Evolutionary conservation across 2,797 vertebrate genomes (phyloP).

Genomic region (Ctenosaura bakeri): DNA sequence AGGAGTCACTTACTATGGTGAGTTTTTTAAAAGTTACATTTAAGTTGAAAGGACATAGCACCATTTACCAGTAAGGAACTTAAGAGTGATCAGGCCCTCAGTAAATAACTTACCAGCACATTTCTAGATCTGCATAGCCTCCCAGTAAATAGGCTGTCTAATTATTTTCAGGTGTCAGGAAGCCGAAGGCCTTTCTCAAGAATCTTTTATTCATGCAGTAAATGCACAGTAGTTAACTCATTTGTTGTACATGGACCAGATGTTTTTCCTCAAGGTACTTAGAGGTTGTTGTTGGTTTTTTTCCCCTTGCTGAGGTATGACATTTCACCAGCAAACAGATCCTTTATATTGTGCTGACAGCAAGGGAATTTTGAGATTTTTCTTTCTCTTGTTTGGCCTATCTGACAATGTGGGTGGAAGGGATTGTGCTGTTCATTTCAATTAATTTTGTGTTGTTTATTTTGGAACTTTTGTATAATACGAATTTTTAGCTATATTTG

Average conservation of each 20-base stretch:
- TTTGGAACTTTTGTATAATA: no score
- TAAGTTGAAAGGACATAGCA: slow-evolving; percentile 35
- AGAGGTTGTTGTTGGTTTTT: neutral
- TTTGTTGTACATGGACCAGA: slow-evolving; percentile 7
- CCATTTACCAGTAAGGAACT: slow-evolving; percentile 48
- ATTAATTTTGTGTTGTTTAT: no score
- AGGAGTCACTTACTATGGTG: slow-evolving; percentile 48
- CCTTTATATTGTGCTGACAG: neutral
- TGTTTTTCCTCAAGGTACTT: slow-evolving; percentile 21
- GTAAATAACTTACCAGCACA: slow-evolving; percentile 46
- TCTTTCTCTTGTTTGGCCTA: neutral
- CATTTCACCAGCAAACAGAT: neutral
- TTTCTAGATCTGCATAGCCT: slow-evolving; percentile 57
- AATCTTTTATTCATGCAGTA: neutral
- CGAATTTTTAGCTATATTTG: no score
- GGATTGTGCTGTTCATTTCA: neutral
- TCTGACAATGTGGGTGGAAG: neutral
- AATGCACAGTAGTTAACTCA: slow-evolving; percentile 9
- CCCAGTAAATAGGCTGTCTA: slow-evolving; percentile 26
- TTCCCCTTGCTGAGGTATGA: neutral
- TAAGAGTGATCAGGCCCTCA: slow-evolving; percentile 45
- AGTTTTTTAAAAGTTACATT: slow-evolving; percentile 38
- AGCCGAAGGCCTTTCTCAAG: slow-evolving; percentile 12
- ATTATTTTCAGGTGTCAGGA: slow-evolving; percentile 46
- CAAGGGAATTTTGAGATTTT: no score